Conservation (phyloP, 2,797 vertebrate species). For the Champsocephalus gunnari region DNA sequence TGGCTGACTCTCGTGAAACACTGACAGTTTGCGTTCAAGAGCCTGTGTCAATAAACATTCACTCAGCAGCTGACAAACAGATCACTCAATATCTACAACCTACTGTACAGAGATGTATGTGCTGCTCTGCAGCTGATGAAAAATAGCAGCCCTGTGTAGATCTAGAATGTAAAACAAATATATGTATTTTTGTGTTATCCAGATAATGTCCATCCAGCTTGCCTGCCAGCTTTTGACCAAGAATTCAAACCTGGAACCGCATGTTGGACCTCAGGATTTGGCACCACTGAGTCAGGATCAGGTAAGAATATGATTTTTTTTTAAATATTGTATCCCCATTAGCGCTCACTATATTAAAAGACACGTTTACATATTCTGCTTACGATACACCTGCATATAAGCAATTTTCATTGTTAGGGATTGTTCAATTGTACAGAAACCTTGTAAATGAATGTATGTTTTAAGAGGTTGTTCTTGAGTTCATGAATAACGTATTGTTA, state of each 20-base stretch:
- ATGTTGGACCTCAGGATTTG: constrained; percentile 93
- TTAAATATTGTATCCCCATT: not conserved
- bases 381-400: not conserved
- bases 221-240: constrained; percentile 87
- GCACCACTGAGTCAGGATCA: constrained; percentile 72
- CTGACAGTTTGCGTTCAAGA: not conserved
- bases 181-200: constrained; percentile 43
- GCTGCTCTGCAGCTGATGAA: not conserved
- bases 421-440: too few relatives aligned
- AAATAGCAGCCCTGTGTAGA: not conserved
- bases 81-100: not conserved
- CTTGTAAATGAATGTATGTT: not conserved
- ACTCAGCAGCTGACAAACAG: constrained; percentile 1
- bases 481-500: too few relatives aligned
- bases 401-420: too few relatives aligned
- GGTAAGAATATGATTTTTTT: constrained; percentile 51
- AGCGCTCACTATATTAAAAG: not conserved
- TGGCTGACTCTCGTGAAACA: constrained; percentile 8
- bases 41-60: not conserved
- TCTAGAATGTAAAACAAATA: not conserved
- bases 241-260: constrained; percentile 74
- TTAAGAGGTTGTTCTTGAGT: not conserved
- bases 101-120: not conserved
- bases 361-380: not conserved
- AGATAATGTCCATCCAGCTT: constrained; percentile 90